Base-by-base conservation (phyloP, 2,113 vertebrate species). In the Hippopotamus amphibius region DNA sequence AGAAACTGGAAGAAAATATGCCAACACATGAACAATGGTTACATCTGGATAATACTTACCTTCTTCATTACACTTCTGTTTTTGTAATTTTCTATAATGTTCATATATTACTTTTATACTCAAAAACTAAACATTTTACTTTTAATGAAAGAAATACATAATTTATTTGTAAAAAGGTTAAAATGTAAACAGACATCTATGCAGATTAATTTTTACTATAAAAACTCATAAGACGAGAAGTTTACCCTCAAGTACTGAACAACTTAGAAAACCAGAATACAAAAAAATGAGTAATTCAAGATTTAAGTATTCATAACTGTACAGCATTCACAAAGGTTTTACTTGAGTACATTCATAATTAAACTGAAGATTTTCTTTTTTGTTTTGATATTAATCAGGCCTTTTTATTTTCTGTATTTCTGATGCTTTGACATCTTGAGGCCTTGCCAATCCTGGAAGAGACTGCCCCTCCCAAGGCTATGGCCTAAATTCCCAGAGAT, bases 251-350 rank as follows among this genome's bases (percentile, higher is more conserved):
- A 90, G 66, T 71, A 57, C 3, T 57, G 55, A 57, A 57, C 8
- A 88, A 3, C 63, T 96, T 90, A 96, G 55, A 97, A 95, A 96
- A 91, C 24, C 43, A 86, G 74, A 88, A 85, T 69, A 80, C 71
- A 43, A 86, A 87, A 61, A 83, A 50, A 68, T 59, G 15, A 96
- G 12, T 71, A 96, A 93, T 72, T 88, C n/a, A 93, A 5, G 19
- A 94, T 43, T 80, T 68, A 69, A 87, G 55, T 55, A 92, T 53
- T 68, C 81, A 30, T 48, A 88, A 87, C 30, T 71, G 1, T 55
- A 55, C 19, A 68, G 71, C 24, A 63, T 43, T 53, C 43, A 94
- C 6, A 94, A 16, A 63, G 16, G 15, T 79, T 93, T 95, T 71
- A 89, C 30, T 93, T 57, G 79, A 24, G 41, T 55, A 86, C 12